Conservation (phyloP, 2,113 vertebrate species). For the Podarcis muralis region DNA sequence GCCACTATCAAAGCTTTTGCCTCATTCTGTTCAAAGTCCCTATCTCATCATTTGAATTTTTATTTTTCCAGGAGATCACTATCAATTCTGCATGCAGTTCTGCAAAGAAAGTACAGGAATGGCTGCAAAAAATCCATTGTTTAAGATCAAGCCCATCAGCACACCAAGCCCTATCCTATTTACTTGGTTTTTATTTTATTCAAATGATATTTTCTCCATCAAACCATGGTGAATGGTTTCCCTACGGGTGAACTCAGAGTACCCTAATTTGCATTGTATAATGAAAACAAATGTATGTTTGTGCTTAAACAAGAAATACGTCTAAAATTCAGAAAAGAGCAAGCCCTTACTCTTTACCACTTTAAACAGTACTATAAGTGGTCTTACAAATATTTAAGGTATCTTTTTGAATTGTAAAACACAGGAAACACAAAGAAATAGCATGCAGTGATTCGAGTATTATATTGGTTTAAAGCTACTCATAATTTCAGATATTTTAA, state of each 20-base stretch:
- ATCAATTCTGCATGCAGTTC: background rate
- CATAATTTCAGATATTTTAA: background rate
- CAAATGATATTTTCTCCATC: background rate
- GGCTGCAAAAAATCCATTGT: background rate
- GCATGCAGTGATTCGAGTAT: background rate
- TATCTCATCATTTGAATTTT: background rate
- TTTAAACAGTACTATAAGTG: background rate
- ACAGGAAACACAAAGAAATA: constrained; percentile 15
- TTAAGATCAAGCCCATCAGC: background rate
- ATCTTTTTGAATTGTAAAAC: background rate
- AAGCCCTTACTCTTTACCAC: background rate
- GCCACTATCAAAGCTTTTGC: background rate
- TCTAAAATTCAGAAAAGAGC: background rate
- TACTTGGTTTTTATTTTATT: background rate
- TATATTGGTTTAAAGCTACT: background rate
- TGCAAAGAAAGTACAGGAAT: no score
- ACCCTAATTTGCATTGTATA: background rate
- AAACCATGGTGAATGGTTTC: background rate
- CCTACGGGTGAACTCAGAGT: background rate
- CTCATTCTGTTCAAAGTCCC: background rate
- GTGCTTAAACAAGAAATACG: background rate
- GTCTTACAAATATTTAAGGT: constrained; percentile 5
- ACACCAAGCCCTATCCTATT: background rate
- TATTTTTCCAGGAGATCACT: background rate
- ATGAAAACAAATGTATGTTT: background rate